Base-by-base conservation (phyloP, 2,113 vertebrate species). In the Eptesicus fuscus region DNA sequence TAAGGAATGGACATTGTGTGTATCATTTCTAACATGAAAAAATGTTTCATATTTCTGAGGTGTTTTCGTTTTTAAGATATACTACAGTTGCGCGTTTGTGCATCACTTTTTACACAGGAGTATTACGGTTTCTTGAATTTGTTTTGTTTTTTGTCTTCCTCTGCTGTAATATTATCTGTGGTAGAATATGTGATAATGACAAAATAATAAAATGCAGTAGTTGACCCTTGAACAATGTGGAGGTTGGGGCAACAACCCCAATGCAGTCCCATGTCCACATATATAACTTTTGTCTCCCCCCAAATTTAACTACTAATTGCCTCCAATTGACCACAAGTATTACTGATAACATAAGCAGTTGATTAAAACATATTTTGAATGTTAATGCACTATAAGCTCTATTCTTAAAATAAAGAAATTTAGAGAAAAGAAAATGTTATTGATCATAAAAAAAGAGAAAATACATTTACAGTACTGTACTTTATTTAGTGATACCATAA, bases 51-150 rank as follows among this genome's bases (percentile, higher is more conserved):
- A 9, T 53, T 88, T 53, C 23, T 53, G 30, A 44, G 16, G 42
- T 32, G 17, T 91, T 90, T 85, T 91, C 59, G 32, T 90, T 91
- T 79, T 88, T n/a, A 93, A 92, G 44, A 51, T 88, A 91, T 6
- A 44, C 28, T 77, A 40, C 0, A 53, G 23, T 71, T 67, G 11
- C 92, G 0, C 32, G 37, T 20, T 61, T 61, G 7, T 90, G 1
- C 14, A 40, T 49, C 73, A 90, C n/a, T 44, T 83, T 94, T 88
- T 79, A 47, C 47, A 18, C 25, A 80, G 0, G 4, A 96, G 69
- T 77, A 2, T 37, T 18, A 70, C 56, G 5, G 28, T 30, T 65
- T 65, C 30, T 65, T 65, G 7, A 14, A 4, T 18, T 53, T 28
- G 40, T 73, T 17, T 83, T 32, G 1, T 59, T 47, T 32, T 40